Conservation (phyloP, 2,888 invertebrate genomes). For the Harpalus rufipes region DNA sequence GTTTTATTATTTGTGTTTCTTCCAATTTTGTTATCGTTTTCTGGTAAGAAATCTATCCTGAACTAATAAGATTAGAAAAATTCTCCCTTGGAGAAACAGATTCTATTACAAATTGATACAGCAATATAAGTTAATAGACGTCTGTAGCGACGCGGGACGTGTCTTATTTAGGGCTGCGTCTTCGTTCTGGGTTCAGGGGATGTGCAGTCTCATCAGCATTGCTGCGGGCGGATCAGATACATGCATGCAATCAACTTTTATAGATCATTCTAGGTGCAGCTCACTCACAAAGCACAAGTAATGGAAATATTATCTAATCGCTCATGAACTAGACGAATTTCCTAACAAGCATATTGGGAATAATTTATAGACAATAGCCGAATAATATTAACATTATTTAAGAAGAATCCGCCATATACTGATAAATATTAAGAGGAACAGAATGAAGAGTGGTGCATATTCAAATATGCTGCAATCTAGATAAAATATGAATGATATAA, state of each 20-base stretch:
- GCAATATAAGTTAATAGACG: constrained; percentile 78
- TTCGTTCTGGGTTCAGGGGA: constrained; percentile 6
- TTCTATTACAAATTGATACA: constrained; percentile 75
- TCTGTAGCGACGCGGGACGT: constrained; percentile 66
- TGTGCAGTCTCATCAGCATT: constrained; percentile 51
- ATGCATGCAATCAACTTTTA: constrained; percentile 57
- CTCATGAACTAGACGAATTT: not conserved
- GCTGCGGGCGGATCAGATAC: constrained; percentile 52
- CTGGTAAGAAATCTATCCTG: constrained; percentile 7
- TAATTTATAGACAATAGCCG: not conserved
- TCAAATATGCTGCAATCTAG: no score
- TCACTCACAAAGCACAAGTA: constrained; percentile 4
- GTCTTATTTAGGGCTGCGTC: constrained; percentile 60
- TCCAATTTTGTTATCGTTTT: not conserved
- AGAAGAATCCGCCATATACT: no score
- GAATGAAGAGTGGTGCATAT: no score
- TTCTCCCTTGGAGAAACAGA: constrained; percentile 46
- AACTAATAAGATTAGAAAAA: constrained; percentile 29
- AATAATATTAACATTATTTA: not conserved
- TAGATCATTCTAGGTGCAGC: constrained; percentile 41
- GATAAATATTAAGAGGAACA: no score
- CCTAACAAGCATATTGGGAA: not conserved
- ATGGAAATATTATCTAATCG: constrained; percentile 44
- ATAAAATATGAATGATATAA: no score
- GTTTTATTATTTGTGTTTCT: not conserved